Evolutionary conservation across 1,140 invertebrate species (phyloP).

Genomic region (Drosophila nigromelanica): DNA sequence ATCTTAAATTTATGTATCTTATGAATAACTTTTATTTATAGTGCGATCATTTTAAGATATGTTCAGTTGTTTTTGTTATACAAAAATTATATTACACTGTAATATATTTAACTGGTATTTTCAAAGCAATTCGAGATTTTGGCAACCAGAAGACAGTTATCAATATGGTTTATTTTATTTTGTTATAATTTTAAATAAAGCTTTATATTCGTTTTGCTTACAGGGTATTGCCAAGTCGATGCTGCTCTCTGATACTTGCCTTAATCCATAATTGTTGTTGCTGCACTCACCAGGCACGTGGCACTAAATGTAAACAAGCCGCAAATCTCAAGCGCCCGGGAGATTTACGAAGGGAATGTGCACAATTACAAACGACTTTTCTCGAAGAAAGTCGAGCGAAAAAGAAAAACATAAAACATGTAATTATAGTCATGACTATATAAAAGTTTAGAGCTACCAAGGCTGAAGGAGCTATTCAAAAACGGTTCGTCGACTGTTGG

Average conservation of each 20-base stretch:
- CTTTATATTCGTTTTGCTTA: background rate
- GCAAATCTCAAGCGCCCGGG: slow-evolving; percentile 49
- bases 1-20: too few species aligned
- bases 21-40: too few species aligned
- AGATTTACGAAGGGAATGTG: slow-evolving; percentile 1
- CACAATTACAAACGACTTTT: background rate
- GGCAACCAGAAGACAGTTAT: too few species aligned
- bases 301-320: slow-evolving; percentile 77
- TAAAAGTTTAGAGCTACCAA: too few species aligned
- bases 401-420: background rate
- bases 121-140: too few species aligned
- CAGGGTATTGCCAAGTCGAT: slow-evolving; percentile 34
- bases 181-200: too few species aligned
- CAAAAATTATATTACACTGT: too few species aligned
- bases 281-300: slow-evolving; percentile 60
- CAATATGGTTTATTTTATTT: background rate
- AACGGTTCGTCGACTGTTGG: background rate
- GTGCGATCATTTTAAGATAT: too few species aligned
- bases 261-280: slow-evolving; percentile 49
- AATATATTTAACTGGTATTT: too few species aligned
- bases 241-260: background rate
- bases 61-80: too few species aligned
- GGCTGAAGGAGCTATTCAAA: background rate
- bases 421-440: too few species aligned
- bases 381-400: background rate